phyloP scores from a whole-genome alignment of 2,888 invertebrate genomes.

The Oeneis ivallda region DNA sequence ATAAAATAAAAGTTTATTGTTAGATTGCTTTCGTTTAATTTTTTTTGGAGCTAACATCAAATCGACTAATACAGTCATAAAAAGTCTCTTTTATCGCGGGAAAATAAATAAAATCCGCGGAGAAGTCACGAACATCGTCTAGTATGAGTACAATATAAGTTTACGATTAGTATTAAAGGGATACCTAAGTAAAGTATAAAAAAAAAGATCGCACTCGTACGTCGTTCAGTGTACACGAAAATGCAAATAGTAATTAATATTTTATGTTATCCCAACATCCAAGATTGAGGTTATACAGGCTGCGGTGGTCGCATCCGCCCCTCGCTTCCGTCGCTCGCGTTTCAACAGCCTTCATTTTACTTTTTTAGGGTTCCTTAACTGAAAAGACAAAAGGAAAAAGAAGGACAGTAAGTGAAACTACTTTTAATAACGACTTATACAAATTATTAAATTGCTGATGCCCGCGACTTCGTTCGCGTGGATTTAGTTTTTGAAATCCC shows the following conservation, averaged over 20 bases:
- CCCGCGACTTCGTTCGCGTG: too few species aligned
- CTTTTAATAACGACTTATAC: background rate
- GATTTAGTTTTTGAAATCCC: too few species aligned
- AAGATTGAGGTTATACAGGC: slow-evolving; percentile 44
- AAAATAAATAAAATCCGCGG: too few species aligned
- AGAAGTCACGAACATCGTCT: too few species aligned
- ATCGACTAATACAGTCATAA: too few species aligned
- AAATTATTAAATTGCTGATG: too few species aligned
- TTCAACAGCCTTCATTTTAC: slow-evolving; percentile 43
- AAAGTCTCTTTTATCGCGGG: too few species aligned
- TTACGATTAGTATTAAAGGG: too few species aligned
- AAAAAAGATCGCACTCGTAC: background rate
- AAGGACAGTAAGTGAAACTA: background rate
- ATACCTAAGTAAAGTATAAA: background rate
- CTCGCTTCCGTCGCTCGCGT: slow-evolving; percentile 60
- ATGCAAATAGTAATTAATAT: slow-evolving; percentile 22
- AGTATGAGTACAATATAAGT: too few species aligned
- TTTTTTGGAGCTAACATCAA: too few species aligned
- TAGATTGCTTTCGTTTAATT: too few species aligned
- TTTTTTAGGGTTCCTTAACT: slow-evolving; percentile 29
- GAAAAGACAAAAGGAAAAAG: background rate
- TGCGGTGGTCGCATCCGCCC: slow-evolving; percentile 64
- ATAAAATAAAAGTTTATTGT: too few species aligned
- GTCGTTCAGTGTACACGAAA: background rate
- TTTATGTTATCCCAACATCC: slow-evolving; percentile 13